Evolutionary conservation across 2,797 vertebrate genomes (phyloP), one percentile per base, ranked within the genome.

Genomic region (Erpetoichthys calabaricus): DNA sequence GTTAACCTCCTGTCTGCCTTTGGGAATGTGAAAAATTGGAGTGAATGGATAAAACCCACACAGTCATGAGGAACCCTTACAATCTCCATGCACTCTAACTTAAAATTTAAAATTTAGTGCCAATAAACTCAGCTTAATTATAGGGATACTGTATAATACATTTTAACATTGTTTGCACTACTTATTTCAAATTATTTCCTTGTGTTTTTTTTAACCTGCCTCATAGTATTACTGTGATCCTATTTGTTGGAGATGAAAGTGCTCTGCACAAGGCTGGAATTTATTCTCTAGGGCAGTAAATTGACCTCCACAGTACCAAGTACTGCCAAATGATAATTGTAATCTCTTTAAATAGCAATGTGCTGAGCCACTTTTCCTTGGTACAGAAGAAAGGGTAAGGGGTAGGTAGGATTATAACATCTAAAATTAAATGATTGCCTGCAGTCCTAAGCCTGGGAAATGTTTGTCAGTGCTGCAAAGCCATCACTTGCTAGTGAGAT

Each of bases 281-380:
- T 51, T 41, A 8, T 51, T 46, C 45, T 25, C 51, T 8, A 45
- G 8, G 42, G 8, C 58, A 53, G n/a, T 59, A 53, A 55, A 53
- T 53, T 55, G 52, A 55, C 7, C 53, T 47, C 42, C 10, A 46
- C 47, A 55, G 53, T 47, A 8, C 46, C 45, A 41, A 42, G 59
- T 5, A 6, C 8, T n/a, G 52, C 54, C 41, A 42, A 42, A 54
- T 6, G 44, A 70, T 64, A 57, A 10, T 9, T 3, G 47, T 75
- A 72, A 75, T 74, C 70, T 56, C 61, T 42, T 56, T 57, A 66
- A 56, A 65, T 64, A 72, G 64, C 43, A 7, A 7, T 7, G 41
- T 47, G 7, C 58, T 47, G 58, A 59, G 60, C 53, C 47, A 9
- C 61, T 44, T 51, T 62, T 62, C 71, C 64, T 58, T 51, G 57